Evolutionary conservation across 2,113 vertebrate genomes (phyloP), one percentile per base, ranked within the genome.

Genomic region (Ifrita kowaldi): DNA sequence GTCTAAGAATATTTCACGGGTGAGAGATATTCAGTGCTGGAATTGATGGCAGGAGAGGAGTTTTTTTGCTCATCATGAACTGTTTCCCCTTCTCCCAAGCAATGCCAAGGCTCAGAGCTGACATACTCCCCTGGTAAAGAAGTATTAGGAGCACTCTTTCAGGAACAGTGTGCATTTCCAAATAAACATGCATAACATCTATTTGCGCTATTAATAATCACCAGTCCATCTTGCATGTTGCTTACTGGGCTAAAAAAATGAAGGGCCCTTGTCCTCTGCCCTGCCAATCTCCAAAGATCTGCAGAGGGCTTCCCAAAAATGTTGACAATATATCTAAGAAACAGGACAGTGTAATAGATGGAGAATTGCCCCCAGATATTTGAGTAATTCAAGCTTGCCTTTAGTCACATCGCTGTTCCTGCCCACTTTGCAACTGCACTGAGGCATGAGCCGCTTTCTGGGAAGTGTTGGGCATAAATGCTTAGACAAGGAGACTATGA

Each of bases 271-370:
- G 12, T 60, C 19, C 49, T 87, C 59, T 27, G 8, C 60, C 11
- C 30, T 70, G 19, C 5, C 24, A n/a, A 1, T 17, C 52, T 59
- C 56, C 49, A 53, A 59, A 80, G 14, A 44, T 24, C 71, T 71
- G 24, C 56, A 76, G 24, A 84, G 18, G 6, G 4, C 17, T 87
- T 89, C 60, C n/a, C 26, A 27, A 60, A 44, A 13, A 7, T 9
- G 3, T 37, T 70, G 69, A 30, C 2, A 6, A 30, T 32, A 50
- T 7, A 80, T 7, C n/a, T 68, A 65, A 52, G 62, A 75, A 78
- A 56, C 15, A 60, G 33, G 30, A 3, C 0, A 0, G 26, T 32
- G 15, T 49, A 53, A 41, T 12, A 67, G 18, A 26, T 20, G 14
- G 7, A n/a, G 22, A 87, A 75, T 46, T 60, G 8, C 11, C 13